Conservation (phyloP, 2,797 vertebrate genomes). For the Pseudomugil gertrudae region DNA sequence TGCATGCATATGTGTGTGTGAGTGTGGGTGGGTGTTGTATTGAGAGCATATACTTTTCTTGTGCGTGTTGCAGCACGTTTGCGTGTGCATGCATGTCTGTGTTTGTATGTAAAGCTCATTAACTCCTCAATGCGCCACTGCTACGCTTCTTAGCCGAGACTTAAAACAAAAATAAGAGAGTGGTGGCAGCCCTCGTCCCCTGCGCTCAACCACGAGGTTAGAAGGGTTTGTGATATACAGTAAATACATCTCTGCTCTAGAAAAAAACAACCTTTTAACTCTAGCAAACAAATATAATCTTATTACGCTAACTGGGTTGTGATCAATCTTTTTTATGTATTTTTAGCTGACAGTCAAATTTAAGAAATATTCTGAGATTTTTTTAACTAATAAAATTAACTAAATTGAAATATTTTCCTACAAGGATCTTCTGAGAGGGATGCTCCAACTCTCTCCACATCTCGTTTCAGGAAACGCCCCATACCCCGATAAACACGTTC, state of each 20-base stretch:
- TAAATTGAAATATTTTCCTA: neutral
- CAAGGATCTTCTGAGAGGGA: neutral
- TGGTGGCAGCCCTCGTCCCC: conserved; percentile 24
- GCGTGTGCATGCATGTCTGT: conserved; percentile 16
- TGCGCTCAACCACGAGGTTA: conserved; percentile 24
- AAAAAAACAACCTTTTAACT: too few relatives aligned
- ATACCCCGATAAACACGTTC: conserved; percentile 14
- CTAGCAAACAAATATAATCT: too few relatives aligned
- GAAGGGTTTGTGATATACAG: conserved; percentile 2
- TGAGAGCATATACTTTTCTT: conserved; percentile 41
- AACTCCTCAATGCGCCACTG: conserved; percentile 56
- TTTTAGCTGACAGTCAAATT: conserved; percentile 15
- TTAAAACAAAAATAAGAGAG: conserved; percentile 45
- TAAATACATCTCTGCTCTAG: neutral
- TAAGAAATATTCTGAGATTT: neutral
- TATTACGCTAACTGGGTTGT: neutral
- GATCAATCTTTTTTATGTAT: conserved; percentile 23
- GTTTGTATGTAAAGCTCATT: conserved; percentile 70
- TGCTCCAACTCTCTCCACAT: neutral
- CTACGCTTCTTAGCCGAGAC: conserved; percentile 60
- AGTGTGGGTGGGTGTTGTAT: conserved; percentile 30
- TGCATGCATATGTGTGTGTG: conserved; percentile 31
- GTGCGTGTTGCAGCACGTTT: conserved; percentile 23
- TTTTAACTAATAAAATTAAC: neutral
- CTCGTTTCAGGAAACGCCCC: neutral